Conservation (phyloP, 2,797 vertebrate genomes). For the Dermochelys coriacea region DNA sequence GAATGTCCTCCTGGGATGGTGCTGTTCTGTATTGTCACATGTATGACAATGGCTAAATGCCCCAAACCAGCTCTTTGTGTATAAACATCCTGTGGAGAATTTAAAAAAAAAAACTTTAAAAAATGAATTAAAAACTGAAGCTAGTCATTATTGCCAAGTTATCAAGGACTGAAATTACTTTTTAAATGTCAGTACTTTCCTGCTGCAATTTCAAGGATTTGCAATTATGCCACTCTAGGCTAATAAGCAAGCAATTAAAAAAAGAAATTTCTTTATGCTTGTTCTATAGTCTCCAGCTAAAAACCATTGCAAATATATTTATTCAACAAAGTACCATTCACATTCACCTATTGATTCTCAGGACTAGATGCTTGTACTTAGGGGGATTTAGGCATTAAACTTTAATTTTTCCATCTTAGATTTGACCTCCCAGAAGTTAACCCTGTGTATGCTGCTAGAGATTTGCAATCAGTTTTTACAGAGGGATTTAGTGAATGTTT, state of each 20-base stretch:
- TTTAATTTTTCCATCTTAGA: background rate
- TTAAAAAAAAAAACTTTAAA: constrained; percentile 4
- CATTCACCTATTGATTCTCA: background rate
- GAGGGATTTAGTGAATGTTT: background rate
- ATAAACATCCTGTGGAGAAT: background rate
- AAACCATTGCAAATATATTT: background rate
- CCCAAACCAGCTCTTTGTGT: background rate
- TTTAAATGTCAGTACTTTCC: constrained; percentile 18
- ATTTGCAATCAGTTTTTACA: background rate
- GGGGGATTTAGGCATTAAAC: background rate
- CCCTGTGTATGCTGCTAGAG: background rate
- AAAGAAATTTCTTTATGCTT: background rate
- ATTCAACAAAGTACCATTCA: background rate
- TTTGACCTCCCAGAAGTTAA: background rate
- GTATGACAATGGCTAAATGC: background rate
- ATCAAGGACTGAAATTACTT: constrained; percentile 14
- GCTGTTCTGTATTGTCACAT: background rate
- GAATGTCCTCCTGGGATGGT: background rate
- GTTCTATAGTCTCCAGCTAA: background rate
- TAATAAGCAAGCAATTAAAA: constrained; percentile 10
- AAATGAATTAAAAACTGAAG: background rate
- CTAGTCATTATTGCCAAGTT: background rate
- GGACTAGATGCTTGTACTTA: rapidly evolving
- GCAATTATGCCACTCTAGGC: constrained; percentile 3
- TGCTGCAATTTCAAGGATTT: constrained; percentile 15